A percentile compares a stretch with the other conserved stretches of the same genome.
phyloP scores from a whole-genome alignment of 2,797 vertebrate species.

The Pantherophis vulpinus region DNA sequence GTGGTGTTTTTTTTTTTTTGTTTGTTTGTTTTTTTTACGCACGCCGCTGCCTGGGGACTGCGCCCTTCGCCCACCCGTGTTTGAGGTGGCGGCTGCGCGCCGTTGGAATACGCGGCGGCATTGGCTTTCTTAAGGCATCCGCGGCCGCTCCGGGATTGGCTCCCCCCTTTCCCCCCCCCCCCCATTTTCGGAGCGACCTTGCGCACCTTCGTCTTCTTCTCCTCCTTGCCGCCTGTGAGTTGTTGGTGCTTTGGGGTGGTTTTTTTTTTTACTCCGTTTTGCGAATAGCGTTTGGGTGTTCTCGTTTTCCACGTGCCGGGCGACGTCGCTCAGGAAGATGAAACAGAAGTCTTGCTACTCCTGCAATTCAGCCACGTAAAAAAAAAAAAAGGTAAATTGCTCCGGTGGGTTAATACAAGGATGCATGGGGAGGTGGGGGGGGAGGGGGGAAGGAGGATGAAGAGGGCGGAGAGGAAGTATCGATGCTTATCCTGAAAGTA shows the following conservation, averaged over 20 bases:
- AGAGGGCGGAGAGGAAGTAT: too few species aligned
- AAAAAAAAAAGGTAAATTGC: not conserved
- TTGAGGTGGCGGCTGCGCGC: not conserved
- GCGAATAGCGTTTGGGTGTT: not conserved
- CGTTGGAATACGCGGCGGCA: not conserved
- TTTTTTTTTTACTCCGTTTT: not conserved
- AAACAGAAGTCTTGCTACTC: not conserved
- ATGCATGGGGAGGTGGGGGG: not conserved
- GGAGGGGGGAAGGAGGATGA: too few species aligned
- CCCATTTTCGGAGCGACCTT: not conserved
- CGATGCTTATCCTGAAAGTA: too few species aligned
- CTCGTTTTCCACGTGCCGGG: not conserved
- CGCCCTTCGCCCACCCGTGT: not conserved
- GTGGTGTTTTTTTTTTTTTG: too few species aligned
- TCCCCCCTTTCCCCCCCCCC: rapidly evolving
- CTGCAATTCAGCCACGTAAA: not conserved
- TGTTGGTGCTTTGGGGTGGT: too few species aligned
- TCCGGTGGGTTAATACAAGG: not conserved
- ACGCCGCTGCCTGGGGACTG: not conserved
- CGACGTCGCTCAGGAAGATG: not conserved
- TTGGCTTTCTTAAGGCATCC: not conserved
- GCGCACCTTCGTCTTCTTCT: not conserved
- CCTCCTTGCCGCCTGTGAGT: not conserved
- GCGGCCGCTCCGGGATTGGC: not conserved
- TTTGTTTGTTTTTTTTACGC: not conserved